Conservation (phyloP, 2,888 invertebrate genomes). For the Drosophila falleni region DNA sequence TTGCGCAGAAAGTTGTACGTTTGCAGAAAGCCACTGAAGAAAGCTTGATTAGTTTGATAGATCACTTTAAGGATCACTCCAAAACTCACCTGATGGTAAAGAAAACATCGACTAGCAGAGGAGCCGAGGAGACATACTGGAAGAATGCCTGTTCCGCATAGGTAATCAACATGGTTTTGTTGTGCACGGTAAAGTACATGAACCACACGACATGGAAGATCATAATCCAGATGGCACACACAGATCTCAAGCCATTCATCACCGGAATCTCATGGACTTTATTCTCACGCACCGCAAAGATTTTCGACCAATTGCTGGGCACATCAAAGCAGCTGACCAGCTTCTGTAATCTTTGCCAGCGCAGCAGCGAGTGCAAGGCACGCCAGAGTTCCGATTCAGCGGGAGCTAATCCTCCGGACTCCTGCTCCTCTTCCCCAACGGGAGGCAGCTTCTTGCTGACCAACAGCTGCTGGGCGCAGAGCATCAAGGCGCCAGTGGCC, state of each 20-base stretch:
- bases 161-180: constrained; percentile 83
- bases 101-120: constrained; percentile 85
- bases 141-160: constrained; percentile 84
- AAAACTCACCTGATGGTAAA: constrained; percentile 84
- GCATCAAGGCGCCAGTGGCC: constrained; percentile 73
- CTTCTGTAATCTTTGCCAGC: constrained; percentile 50
- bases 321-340: constrained; percentile 84
- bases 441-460: constrained; percentile 28
- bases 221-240: constrained; percentile 85
- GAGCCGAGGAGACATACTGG: constrained; percentile 85
- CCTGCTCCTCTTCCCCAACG: background rate
- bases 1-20: constrained; percentile 84
- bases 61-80: background rate
- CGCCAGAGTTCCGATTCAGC: constrained; percentile 68
- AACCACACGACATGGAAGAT: constrained; percentile 85
- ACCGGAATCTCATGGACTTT: constrained; percentile 81
- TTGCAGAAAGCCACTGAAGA: constrained; percentile 83
- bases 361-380: constrained; percentile 55
- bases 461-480: constrained; percentile 71
- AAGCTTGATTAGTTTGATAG: no score
- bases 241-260: constrained; percentile 84
- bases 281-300: constrained; percentile 76
- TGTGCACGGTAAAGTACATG: constrained; percentile 85
- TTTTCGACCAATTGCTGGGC: constrained; percentile 73
- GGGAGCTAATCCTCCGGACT: constrained; percentile 51